Conservation (phyloP, 1,140 invertebrate species). For the Pseudomyrmex dendroicus region DNA sequence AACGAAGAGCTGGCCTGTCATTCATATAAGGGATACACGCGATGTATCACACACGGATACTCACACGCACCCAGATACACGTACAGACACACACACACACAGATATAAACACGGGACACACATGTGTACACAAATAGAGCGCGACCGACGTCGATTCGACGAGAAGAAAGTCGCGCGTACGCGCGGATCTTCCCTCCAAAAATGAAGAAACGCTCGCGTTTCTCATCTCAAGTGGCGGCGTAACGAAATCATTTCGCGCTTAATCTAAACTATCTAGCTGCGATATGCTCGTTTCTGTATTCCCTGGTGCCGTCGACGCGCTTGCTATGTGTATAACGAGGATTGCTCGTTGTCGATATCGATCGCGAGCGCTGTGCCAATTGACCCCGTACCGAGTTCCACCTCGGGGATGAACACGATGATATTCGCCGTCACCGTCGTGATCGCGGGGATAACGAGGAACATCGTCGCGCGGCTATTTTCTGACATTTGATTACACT, state of each 20-base stretch:
- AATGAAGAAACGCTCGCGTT: neutral
- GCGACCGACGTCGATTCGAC: slow-evolving; percentile 71
- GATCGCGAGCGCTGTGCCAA: slow-evolving; percentile 1
- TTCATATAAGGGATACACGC: slow-evolving; percentile 75
- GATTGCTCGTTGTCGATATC: slow-evolving; percentile 22
- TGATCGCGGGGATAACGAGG: neutral
- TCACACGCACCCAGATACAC: slow-evolving; percentile 9
- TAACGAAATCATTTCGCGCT: neutral
- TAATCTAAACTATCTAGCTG: slow-evolving; percentile 11
- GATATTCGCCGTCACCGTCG: neutral
- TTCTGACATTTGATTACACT: neutral
- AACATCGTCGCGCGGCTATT: neutral
- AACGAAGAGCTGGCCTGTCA: slow-evolving; percentile 85
- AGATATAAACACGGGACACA: slow-evolving; percentile 33
- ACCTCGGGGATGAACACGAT: neutral
- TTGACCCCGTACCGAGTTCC: neutral
- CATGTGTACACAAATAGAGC: slow-evolving; percentile 34
- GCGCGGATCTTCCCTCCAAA: slow-evolving; percentile 42
- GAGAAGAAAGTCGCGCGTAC: slow-evolving; percentile 36
- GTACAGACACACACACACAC: slow-evolving; percentile 5
- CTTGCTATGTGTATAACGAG: slow-evolving; percentile 7
- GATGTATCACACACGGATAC: neutral
- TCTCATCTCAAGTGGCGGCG: neutral
- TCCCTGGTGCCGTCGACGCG: neutral
- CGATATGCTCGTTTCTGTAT: slow-evolving; percentile 2